Percentiles rank a stretch among this genome's conserved stretches.
phyloP scores from a whole-genome alignment of 1,140 invertebrate genomes.

The Ostrea edulis region DNA sequence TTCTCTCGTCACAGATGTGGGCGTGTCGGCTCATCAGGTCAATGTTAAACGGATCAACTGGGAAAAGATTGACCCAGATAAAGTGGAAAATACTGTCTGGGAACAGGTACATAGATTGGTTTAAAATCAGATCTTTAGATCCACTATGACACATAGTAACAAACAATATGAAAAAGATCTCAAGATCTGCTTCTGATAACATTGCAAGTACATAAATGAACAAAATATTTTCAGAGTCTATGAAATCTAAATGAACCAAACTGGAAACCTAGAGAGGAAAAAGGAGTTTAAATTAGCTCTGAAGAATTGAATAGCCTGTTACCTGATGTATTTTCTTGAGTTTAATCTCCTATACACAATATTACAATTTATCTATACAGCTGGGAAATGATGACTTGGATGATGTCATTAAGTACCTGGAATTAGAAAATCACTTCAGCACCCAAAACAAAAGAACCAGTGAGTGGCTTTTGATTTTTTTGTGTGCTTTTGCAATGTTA shows the following conservation, averaged over 20 bases:
- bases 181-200: no score
- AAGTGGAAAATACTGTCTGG: slow-evolving; percentile 74
- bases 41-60: slow-evolving; percentile 79
- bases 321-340: no score
- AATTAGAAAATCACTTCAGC: slow-evolving; percentile 78
- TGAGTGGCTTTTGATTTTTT: slow-evolving; percentile 48
- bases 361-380: slow-evolving; percentile 39
- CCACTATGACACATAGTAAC: no score
- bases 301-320: no score
- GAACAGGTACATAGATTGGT: slow-evolving; percentile 64
- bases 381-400: slow-evolving; percentile 67
- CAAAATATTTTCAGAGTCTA: no score
- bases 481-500: not conserved
- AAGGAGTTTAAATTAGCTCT: no score
- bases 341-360: no score
- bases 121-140: not conserved
- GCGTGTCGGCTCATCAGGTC: slow-evolving; percentile 61
- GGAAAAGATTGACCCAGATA: slow-evolving; percentile 76
- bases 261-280: no score
- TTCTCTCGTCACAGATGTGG: not conserved
- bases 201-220: no score
- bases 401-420: slow-evolving; percentile 76
- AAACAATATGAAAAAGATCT: no score
- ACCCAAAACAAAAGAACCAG: slow-evolving; percentile 67
- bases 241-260: no score